A percentile compares a stretch with the other conserved stretches of the same genome.
These are phyloP conservation scores for Meteorus colon DNA, from an alignment of 2,888 invertebrate genomes.

Conservation along the genomic window DNA sequence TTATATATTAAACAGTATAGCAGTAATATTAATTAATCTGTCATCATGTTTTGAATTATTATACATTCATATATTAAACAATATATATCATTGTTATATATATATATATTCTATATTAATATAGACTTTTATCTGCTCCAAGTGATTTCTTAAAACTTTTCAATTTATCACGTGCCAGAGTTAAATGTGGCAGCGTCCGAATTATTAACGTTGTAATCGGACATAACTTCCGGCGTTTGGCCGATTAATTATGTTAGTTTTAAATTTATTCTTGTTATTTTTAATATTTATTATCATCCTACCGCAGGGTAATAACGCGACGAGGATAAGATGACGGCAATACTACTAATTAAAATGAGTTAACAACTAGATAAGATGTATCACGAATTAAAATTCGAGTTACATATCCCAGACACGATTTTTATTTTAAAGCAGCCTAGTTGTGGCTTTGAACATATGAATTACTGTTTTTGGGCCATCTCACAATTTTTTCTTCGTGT, in stretches of 20 bases:
- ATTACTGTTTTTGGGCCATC: background rate
- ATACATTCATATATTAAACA: conserved; percentile 72
- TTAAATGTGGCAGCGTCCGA: conserved; percentile 64
- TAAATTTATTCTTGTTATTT: conserved; percentile 30
- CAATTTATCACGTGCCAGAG: conserved; percentile 65
- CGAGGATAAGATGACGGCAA: conserved; percentile 12
- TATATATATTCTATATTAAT: conserved; percentile 70
- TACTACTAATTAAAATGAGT: conserved; percentile 35
- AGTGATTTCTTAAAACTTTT: conserved; percentile 55
- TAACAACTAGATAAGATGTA: conserved; percentile 36
- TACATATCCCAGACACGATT: conserved; percentile 25
- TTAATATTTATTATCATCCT: conserved; percentile 37
- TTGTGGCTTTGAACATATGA: background rate
- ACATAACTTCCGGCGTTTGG: conserved; percentile 45
- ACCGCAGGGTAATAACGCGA: conserved; percentile 18
- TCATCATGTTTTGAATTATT: conserved; percentile 68
- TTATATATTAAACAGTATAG: conserved; percentile 19
- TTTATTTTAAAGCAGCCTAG: conserved; percentile 18
- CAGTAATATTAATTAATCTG: conserved; percentile 59
- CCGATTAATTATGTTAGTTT: conserved; percentile 23
- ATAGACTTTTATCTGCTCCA: conserved; percentile 67
- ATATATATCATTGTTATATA: conserved; percentile 66
- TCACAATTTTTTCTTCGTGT: background rate
- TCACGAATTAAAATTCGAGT: conserved; percentile 14
- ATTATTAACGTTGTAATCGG: conserved; percentile 56